Evolutionary conservation across 1,140 invertebrate genomes (phyloP), one percentile per base, ranked within the genome.

Genomic region (Drosophila auraria): DNA sequence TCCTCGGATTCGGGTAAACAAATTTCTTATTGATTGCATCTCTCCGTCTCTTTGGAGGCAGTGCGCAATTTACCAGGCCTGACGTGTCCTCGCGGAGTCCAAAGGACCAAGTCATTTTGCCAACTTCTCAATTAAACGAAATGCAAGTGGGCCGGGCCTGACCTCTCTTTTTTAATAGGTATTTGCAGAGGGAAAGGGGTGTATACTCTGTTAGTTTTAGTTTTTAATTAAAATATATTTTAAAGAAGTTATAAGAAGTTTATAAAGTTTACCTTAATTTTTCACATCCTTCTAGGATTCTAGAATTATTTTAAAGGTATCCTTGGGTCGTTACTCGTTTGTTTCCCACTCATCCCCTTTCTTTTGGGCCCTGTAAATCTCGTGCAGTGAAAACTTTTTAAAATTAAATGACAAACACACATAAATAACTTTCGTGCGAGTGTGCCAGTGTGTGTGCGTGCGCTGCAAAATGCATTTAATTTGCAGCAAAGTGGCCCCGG

Each of bases 341-440:
- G 49, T 54, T 15, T 4, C 2, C 11, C 5, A 1, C 23, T 30
- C 30, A 27, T 36, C 2, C n/a, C 30, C 20, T 45, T 38, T 15
- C 54, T 30, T 59, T 42, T 36, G 36, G 49, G 50, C 62, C 40
- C 49, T 68, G 61, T 81, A 87, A 89, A 87, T 87, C 83, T 87
- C 83, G 69, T 81, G 83, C 62, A 56, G 84, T 17, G 80, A 78
- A 87, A 87, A 75, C 80, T 89, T 87, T 89, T 87, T 63, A 62
- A 84, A 87, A 89, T 87, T 83, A 87, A 87, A 87, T 87, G 84
- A 87, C 83, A 87, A 82, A 73, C 70, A 79, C 75, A 76, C 75
- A 87, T 71, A 87, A 79, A 79, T 79, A 79, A 79, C 77, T 72
- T 78, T 49, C 66, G 58, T 78, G 65, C 69, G 84, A 90, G 33